Conservation (phyloP, 2,888 invertebrate genomes). For the Oconnorella tubifera region DNA sequence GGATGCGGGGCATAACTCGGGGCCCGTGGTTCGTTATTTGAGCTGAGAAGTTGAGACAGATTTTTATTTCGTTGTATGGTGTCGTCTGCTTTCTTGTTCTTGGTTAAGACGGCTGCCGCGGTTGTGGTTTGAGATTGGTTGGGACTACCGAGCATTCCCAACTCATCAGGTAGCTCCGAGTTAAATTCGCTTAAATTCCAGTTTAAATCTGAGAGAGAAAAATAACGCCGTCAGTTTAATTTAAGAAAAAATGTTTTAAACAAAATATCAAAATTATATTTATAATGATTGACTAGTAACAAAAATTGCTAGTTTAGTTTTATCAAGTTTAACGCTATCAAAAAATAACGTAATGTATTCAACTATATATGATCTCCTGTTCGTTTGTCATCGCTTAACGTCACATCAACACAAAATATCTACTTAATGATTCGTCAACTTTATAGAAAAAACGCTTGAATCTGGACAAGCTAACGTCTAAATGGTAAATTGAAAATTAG, state of each 20-base stretch:
- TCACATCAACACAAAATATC: too few species aligned
- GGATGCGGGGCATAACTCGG: not conserved
- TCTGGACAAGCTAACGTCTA: too few species aligned
- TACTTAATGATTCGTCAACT: too few species aligned
- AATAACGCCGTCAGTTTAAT: not conserved
- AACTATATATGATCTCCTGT: too few species aligned
- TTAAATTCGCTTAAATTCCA: conserved; percentile 24
- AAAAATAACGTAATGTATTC: not conserved
- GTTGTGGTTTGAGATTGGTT: not conserved
- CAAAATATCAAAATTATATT: conserved; percentile 1
- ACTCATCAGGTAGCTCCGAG: conserved; percentile 28
- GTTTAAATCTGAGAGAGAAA: too few species aligned
- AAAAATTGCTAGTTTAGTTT: not conserved
- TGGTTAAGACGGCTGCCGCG: not conserved
- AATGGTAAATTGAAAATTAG: too few species aligned
- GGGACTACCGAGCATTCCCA: conserved; percentile 17
- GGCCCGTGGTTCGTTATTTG: conserved; percentile 13
- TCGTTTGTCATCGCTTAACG: too few species aligned
- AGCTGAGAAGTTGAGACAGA: conserved; percentile 23
- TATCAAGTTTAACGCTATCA: not conserved
- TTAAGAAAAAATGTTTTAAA: not conserved
- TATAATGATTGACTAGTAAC: not conserved
- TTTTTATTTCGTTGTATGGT: conserved; percentile 24
- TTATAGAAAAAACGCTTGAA: too few species aligned
- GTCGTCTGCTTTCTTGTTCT: conserved; percentile 21